These are phyloP conservation scores for Phalacrocorax brasilianus DNA, from an alignment of 2,113 vertebrate genomes.

Conservation along the genomic window DNA sequence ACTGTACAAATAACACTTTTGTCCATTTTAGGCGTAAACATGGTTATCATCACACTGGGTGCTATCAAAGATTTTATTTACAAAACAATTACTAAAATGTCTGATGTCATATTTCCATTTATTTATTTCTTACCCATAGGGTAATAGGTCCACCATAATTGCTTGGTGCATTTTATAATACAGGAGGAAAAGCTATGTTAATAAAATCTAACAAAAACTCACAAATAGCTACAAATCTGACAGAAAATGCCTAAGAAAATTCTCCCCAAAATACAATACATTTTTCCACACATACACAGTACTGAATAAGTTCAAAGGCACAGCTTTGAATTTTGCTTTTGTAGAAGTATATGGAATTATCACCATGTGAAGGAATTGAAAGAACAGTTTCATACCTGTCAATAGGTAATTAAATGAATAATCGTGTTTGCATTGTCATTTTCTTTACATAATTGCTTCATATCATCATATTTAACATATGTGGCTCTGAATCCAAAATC, in stretches of 20 bases:
- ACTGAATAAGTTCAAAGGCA: conserved; percentile 83
- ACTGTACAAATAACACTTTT: conserved; percentile 86
- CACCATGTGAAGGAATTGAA: conserved; percentile 62
- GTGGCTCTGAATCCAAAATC: conserved; percentile 42
- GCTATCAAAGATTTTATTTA: conserved; percentile 97
- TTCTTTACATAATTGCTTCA: conserved; percentile 53
- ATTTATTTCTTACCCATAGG: conserved; percentile 99
- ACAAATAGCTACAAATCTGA: conserved; percentile 89
- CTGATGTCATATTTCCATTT: conserved; percentile 92
- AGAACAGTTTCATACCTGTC: conserved; percentile 66
- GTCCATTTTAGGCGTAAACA: conserved; percentile 82
- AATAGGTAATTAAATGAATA: conserved; percentile 52
- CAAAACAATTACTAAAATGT: conserved; percentile 90
- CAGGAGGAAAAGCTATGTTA: conserved; percentile 95
- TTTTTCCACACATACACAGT: conserved; percentile 80
- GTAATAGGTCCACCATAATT: conserved; percentile 98
- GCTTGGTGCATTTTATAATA: conserved; percentile 94
- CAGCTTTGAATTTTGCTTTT: conserved; percentile 79
- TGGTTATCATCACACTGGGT: conserved; percentile 82
- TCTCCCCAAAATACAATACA: conserved; percentile 81
- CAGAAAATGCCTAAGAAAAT: conserved; percentile 83
- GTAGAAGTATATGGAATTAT: conserved; percentile 71
- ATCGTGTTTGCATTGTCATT: conserved; percentile 51
- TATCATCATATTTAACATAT: conserved; percentile 57
- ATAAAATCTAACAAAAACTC: conserved; percentile 86